Base-by-base conservation (phyloP, 2,113 vertebrate genomes). In the Copsychus sechellarum region DNA sequence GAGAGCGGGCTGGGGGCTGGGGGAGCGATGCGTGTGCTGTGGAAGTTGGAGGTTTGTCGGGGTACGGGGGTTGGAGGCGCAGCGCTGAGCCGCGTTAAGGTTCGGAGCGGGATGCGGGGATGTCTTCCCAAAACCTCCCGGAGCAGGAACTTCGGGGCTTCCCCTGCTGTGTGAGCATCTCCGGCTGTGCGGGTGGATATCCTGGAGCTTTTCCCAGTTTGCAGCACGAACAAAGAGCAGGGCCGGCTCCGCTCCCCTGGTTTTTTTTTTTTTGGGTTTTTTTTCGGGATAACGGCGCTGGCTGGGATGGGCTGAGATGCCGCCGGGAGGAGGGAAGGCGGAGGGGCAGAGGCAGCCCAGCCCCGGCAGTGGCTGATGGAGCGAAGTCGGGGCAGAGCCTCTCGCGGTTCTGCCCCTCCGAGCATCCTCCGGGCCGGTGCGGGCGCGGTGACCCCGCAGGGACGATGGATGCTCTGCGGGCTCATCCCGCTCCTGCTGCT, bases 211-310 rank as follows among this genome's bases (percentile, higher is more conserved):
- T 70, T 79, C 80, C 72, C 86, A 58, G 76, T 73, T 28, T 70
- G 42, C 80, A 5, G 83, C 86, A 78, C 20, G 92, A 96, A 96
- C 89, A 96, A 96, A 95, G 91, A 81, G 25, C 64, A 24, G 83
- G 80, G 91, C 58, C 70, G 64, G 64, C 60, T 74, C 42, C 25
- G 17, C 72, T 81, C 36, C 53, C 57, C 56, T 29, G 14, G 14
- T 50, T 50, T 48, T 45, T 40, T 40, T 40, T 40, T 40, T 40
- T 20, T 45, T 20, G 8, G 19, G 16, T 43, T 47, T 25, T 50
- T 24, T 50, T 50, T 50, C 14, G 47, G 47, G 47, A 48, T 48
- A 48, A 48, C 47, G 47, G 47, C 23, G 47, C 47, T 48, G 47
- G 47, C 47, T 48, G 47, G 47, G 47, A 48, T 48, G 83, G 60